phyloP scores from a whole-genome alignment of 2,797 vertebrate species.

The Knipowitschia caucasica region DNA sequence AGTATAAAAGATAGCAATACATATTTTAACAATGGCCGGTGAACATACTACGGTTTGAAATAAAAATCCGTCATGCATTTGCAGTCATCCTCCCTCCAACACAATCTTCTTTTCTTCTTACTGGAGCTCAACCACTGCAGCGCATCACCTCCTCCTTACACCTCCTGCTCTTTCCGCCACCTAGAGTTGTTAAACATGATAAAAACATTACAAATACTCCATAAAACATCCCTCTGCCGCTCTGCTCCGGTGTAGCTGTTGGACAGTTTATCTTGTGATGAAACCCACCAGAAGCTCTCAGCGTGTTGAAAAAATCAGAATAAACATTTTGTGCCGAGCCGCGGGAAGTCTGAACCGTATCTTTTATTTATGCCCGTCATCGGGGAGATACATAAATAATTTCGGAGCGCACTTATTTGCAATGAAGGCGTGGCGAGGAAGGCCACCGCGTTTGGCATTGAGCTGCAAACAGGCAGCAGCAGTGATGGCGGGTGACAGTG shows the following conservation, averaged over 20 bases:
- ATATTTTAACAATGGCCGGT: neutral
- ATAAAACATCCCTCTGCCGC: slow-evolving; percentile 20
- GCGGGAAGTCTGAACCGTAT: slow-evolving; percentile 52
- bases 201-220: slow-evolving; percentile 3
- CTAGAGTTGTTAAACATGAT: slow-evolving; percentile 6
- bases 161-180: neutral
- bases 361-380: slow-evolving; percentile 67
- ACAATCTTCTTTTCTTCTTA: neutral
- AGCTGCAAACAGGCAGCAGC: slow-evolving; percentile 49
- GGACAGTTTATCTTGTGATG: slow-evolving; percentile 24
- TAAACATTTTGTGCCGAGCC: slow-evolving; percentile 56
- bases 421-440: slow-evolving; percentile 61
- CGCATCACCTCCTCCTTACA: neutral
- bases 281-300: slow-evolving; percentile 20
- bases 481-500: slow-evolving; percentile 49
- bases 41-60: neutral
- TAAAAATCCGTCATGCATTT: neutral
- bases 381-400: slow-evolving; percentile 69
- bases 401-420: slow-evolving; percentile 57
- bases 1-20: no score
- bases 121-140: neutral
- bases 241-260: slow-evolving; percentile 24
- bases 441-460: slow-evolving; percentile 49
- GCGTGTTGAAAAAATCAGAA: slow-evolving; percentile 42
- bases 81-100: neutral